Percentiles rank a stretch among this genome's conserved stretches.
These are phyloP conservation scores for Lepidurus couesii DNA, from an alignment of 1,140 invertebrate species.

Conservation along the genomic window DNA sequence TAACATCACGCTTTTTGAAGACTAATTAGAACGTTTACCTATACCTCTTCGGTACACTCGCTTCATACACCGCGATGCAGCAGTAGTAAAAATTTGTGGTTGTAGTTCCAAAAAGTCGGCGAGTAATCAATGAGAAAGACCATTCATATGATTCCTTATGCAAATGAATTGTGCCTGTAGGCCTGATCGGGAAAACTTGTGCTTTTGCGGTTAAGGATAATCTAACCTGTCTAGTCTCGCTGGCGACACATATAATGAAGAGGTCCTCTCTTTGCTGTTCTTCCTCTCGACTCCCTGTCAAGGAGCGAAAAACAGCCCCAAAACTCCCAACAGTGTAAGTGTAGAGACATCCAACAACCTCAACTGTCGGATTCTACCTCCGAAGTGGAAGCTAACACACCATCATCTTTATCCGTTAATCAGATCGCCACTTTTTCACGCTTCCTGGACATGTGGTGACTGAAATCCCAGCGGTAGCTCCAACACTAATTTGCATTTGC, in stretches of 20 bases:
- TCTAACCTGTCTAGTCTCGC: slow-evolving; percentile 17
- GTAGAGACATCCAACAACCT: neutral
- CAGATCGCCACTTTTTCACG: slow-evolving; percentile 17
- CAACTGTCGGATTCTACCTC: slow-evolving; percentile 9
- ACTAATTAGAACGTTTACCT: too few relatives aligned
- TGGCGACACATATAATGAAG: slow-evolving; percentile 19
- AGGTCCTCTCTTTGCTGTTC: slow-evolving; percentile 1
- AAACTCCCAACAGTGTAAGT: neutral
- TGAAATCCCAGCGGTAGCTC: slow-evolving; percentile 14
- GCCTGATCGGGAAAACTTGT: slow-evolving; percentile 14
- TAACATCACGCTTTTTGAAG: too few relatives aligned
- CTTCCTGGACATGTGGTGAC: slow-evolving; percentile 13
- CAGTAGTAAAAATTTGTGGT: too few relatives aligned
- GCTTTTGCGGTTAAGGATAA: slow-evolving; percentile 22
- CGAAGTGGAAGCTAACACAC: slow-evolving; percentile 17
- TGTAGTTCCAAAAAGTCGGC: neutral
- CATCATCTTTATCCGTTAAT: slow-evolving; percentile 22
- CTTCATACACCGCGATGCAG: too few relatives aligned
- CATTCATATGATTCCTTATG: neutral
- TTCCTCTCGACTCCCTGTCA: neutral
- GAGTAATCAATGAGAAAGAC: slow-evolving; percentile 3
- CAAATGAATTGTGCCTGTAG: slow-evolving; percentile 19
- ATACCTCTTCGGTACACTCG: too few relatives aligned
- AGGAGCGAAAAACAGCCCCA: neutral
- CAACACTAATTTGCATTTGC: slow-evolving; percentile 22